Base-by-base conservation (phyloP, 2,797 vertebrate species). In the Siniperca undulata region DNA sequence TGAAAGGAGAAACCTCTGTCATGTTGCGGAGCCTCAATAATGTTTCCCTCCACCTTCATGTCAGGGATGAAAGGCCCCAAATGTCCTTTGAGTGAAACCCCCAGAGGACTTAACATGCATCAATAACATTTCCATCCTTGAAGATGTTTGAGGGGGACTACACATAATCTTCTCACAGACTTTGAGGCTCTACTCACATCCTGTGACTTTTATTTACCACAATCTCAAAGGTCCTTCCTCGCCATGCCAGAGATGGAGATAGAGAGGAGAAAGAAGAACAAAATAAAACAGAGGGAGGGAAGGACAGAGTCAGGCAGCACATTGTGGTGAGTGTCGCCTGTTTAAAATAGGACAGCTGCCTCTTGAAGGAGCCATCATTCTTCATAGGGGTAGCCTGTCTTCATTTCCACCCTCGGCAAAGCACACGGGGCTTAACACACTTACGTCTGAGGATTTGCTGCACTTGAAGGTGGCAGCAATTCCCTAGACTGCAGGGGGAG, bases 11-110 rank as follows among this genome's bases (percentile, higher is more conserved):
- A 90, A 81, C 75, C 90, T 90, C 89, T 91, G 86, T 91, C 91
- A 93, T 93, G 92, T 93, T 80, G 93, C 58, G 59, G 78, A 87
- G 92, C 90, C 86, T 92, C 90, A 91, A 88, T 88, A 94, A 94
- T 89, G 89, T 94, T 91, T 94, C 87, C 68, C 85, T 94, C 89
- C 93, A 93, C 94, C 93, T 95, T 95, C 90, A 95, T 93, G 94
- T 94, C 90, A 91, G 85, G 89, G 90, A 95, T 95, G 88, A 94
- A 95, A 95, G 90, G 66, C 86, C 80, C 89, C 81, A 91, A 92
- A 94, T 87, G 93, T 93, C 92, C 91, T 95, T 94, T 94, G 93
- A 94, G 93, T 90, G 91, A 93, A 92, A 85, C 78, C 92, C 93
- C 92, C 85, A 58, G 75, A 94, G 93, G 93, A 93, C 90, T 93